phyloP scores from a whole-genome alignment of 2,888 invertebrate species.

The Orthonevra nobilis region DNA sequence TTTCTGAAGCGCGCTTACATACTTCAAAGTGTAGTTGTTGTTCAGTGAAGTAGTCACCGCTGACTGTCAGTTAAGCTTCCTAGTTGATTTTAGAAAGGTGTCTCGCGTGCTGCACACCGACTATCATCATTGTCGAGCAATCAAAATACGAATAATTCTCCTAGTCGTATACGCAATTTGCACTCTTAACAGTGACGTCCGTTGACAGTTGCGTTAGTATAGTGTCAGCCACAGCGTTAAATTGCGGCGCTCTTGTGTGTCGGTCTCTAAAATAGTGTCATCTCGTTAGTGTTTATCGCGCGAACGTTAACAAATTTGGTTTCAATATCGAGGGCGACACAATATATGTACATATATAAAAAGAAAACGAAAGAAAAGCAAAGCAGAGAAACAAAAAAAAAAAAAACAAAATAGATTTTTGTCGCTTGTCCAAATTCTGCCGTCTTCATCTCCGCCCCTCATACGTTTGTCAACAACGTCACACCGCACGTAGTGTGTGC shows the following conservation, averaged over 20 bases:
- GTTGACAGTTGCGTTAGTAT: constrained; percentile 22
- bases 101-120: neutral
- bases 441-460: constrained; percentile 3
- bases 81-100: constrained; percentile 16
- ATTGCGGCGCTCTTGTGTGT: constrained; percentile 17
- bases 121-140: neutral
- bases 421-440: constrained; percentile 59
- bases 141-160: no score
- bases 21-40: neutral
- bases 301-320: constrained; percentile 41
- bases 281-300: constrained; percentile 26
- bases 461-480: neutral
- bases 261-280: constrained; percentile 1
- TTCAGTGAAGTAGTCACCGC: neutral
- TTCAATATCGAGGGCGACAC: constrained; percentile 57
- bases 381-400: constrained; percentile 30
- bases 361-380: constrained; percentile 44
- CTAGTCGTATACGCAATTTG: no score
- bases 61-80: neutral
- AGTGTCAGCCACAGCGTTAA: no score
- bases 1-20: constrained; percentile 6
- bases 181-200: constrained; percentile 24
- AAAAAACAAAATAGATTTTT: constrained; percentile 63
- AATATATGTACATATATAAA: no score
- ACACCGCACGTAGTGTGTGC: constrained; percentile 53